Percentiles rank a stretch among this genome's conserved stretches.
Evolutionary conservation across 2,113 vertebrate genomes (phyloP).

Genomic region (Percopsis transmontana): DNA sequence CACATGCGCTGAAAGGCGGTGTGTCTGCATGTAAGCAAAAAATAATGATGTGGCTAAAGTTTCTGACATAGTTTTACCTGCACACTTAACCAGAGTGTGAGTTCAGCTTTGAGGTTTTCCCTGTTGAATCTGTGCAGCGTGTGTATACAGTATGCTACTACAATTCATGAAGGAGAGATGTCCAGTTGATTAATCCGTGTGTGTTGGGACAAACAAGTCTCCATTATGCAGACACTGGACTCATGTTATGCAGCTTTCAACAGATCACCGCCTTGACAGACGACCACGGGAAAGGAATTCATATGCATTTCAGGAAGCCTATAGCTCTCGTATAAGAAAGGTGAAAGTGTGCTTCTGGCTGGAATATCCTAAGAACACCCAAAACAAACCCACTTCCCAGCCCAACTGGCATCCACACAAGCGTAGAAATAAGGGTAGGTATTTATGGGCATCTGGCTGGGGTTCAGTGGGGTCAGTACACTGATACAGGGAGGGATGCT

Average conservation of each 20-base stretch:
- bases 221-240: constrained; percentile 68
- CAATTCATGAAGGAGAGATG: constrained; percentile 47
- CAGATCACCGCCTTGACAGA: constrained; percentile 73
- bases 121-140: constrained; percentile 30
- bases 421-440: constrained; percentile 74
- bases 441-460: constrained; percentile 76
- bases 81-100: constrained; percentile 43
- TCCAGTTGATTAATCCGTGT: constrained; percentile 64
- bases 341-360: constrained; percentile 60
- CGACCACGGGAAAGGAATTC: constrained; percentile 68
- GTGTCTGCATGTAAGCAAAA: constrained; percentile 57
- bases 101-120: constrained; percentile 43
- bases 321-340: constrained; percentile 66
- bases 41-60: constrained; percentile 50
- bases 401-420: constrained; percentile 70
- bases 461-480: constrained; percentile 59
- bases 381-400: constrained; percentile 77
- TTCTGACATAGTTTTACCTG: constrained; percentile 48
- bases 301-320: constrained; percentile 72
- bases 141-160: constrained; percentile 39
- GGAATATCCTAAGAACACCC: constrained; percentile 70
- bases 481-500: constrained; percentile 57
- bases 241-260: constrained; percentile 72
- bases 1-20: constrained; percentile 30
- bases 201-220: constrained; percentile 69